A percentile compares a stretch with the other conserved stretches of the same genome.
Evolutionary conservation across 2,797 vertebrate genomes (phyloP).

Genomic region (Manis pentadactyla): DNA sequence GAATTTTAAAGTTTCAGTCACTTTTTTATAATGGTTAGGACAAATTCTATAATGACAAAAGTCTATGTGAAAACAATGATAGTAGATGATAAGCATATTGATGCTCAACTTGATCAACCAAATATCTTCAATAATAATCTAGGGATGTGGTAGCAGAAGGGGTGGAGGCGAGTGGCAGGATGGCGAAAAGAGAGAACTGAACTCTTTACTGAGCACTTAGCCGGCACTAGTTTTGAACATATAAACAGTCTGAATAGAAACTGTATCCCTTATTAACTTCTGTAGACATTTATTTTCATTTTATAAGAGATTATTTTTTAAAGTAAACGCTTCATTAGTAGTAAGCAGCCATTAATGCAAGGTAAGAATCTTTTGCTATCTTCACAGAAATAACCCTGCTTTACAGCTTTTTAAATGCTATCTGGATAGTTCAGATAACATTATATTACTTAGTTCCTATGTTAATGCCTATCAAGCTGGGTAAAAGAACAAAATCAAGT

Average conservation of each 20-base stretch:
- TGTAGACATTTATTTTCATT: neutral
- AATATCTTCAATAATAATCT: constrained; percentile 41
- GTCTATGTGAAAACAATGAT: neutral
- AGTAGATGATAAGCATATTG: neutral
- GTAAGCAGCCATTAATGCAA: neutral
- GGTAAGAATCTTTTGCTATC: neutral
- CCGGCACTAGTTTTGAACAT: neutral
- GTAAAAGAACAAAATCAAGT: constrained; percentile 1
- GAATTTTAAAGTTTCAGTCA: neutral
- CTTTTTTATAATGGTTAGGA: neutral
- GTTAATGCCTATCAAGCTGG: neutral
- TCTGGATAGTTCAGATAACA: neutral
- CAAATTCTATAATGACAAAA: constrained; percentile 21
- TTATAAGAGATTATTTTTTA: constrained; percentile 12
- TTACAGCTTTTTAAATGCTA: neutral
- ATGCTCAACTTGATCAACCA: neutral
- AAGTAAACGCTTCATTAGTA: neutral
- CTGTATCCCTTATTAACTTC: neutral
- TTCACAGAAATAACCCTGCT: neutral
- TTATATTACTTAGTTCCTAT: neutral
- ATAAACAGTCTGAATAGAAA: neutral
- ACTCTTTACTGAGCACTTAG: neutral
- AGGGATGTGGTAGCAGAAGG: neutral
- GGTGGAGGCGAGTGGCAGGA: neutral
- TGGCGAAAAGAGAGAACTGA: neutral